Evolutionary conservation across 2,113 vertebrate genomes (phyloP).

Genomic region (Sphyrna mokarran): DNA sequence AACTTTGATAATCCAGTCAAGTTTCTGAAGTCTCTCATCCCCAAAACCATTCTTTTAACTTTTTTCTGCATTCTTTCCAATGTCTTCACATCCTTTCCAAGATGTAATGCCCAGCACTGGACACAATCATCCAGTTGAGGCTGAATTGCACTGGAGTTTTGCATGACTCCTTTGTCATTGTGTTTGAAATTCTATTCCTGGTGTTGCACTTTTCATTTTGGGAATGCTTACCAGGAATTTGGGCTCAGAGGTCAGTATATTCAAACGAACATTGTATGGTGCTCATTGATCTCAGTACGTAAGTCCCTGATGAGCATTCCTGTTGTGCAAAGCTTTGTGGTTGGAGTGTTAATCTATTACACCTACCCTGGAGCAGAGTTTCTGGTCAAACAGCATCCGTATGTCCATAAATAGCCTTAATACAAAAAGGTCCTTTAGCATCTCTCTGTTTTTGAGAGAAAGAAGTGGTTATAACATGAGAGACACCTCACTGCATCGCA

Average conservation of each 20-base stretch:
- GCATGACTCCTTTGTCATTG: too few species aligned
- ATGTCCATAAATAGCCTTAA: background rate
- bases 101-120: background rate
- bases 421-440: background rate
- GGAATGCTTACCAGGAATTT: background rate
- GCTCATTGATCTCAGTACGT: background rate
- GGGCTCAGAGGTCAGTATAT: background rate
- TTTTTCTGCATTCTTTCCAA: background rate
- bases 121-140: background rate
- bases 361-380: background rate
- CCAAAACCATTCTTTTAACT: background rate
- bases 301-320: background rate
- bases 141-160: background rate
- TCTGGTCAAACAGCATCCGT: background rate
- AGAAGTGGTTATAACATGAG: background rate
- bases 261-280: background rate
- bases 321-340: background rate
- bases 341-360: background rate
- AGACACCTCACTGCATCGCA: background rate
- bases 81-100: background rate
- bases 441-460: background rate
- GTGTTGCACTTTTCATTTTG: background rate
- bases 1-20: background rate
- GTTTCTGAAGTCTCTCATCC: background rate
- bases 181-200: background rate